phyloP scores from a whole-genome alignment of 2,113 vertebrate genomes.

The Felis catus region DNA sequence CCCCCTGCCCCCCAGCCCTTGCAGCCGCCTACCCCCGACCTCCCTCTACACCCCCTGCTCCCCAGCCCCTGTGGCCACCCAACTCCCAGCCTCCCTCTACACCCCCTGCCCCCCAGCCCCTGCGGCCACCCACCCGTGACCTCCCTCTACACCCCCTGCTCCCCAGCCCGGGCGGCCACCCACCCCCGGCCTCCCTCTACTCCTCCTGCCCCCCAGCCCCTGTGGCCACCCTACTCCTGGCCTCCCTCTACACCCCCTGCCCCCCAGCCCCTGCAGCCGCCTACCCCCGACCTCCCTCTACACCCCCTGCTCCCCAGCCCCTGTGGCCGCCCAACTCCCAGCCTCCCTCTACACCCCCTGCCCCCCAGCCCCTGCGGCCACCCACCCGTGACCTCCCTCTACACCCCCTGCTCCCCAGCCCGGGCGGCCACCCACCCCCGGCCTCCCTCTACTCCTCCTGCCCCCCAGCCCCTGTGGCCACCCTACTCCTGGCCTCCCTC shows the following conservation, averaged over 20 bases:
- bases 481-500: too few relatives aligned
- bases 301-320: rapidly evolving
- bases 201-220: rapidly evolving
- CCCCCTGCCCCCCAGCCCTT: rapidly evolving
- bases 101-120: too few relatives aligned
- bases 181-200: not conserved
- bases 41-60: not conserved
- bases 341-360: not conserved
- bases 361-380: too few relatives aligned
- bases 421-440: too few relatives aligned
- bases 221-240: too few relatives aligned
- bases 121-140: too few relatives aligned
- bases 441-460: not conserved
- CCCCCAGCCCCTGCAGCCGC: too few relatives aligned
- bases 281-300: not conserved
- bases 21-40: too few relatives aligned
- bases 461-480: too few relatives aligned
- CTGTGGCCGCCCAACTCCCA: too few relatives aligned
- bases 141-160: not conserved
- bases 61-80: too few relatives aligned
- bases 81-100: not conserved
- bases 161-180: too few relatives aligned
- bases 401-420: rapidly evolving
- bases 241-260: not conserved
- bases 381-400: not conserved